Evolutionary conservation across 2,888 invertebrate species (phyloP).

Genomic region (Shargacucullia verbasci): DNA sequence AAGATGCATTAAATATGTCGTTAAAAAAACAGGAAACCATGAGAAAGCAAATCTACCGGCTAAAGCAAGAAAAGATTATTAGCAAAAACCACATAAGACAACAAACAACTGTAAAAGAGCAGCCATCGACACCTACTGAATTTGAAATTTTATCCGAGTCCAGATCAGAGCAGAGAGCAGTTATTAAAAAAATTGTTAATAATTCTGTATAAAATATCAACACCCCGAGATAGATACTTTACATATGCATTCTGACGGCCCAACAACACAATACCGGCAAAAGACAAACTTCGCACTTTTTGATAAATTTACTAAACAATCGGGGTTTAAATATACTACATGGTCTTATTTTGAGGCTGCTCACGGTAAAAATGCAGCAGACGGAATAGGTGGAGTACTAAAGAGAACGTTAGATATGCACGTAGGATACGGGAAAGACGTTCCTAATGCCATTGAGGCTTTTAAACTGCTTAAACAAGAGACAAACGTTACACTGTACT

Average conservation of each 20-base stretch:
- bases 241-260: slow-evolving; percentile 22
- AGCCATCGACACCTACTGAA: slow-evolving; percentile 14
- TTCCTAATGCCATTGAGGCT: slow-evolving; percentile 25
- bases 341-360: slow-evolving; percentile 36
- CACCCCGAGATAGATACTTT: no score
- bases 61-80: slow-evolving; percentile 20
- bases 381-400: slow-evolving; percentile 28
- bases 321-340: slow-evolving; percentile 24
- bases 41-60: slow-evolving; percentile 30
- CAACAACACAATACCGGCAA: slow-evolving; percentile 33
- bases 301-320: slow-evolving; percentile 13
- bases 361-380: slow-evolving; percentile 32
- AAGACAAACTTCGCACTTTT: slow-evolving; percentile 25
- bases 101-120: slow-evolving; percentile 15
- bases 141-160: slow-evolving; percentile 14
- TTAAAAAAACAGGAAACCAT: slow-evolving; percentile 23
- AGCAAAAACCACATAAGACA: slow-evolving; percentile 11
- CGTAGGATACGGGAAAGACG: slow-evolving; percentile 25
- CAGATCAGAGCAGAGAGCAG: slow-evolving; percentile 12
- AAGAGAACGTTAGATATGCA: slow-evolving; percentile 29
- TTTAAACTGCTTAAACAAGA: slow-evolving; percentile 23
- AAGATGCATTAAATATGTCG: no score
- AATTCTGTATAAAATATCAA: no score
- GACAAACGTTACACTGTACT: slow-evolving; percentile 15
- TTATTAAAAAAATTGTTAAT: slow-evolving; percentile 20